Percentiles rank a stretch among this genome's conserved stretches.
phyloP scores from a whole-genome alignment of 2,113 vertebrate species.

The Solea senegalensis region DNA sequence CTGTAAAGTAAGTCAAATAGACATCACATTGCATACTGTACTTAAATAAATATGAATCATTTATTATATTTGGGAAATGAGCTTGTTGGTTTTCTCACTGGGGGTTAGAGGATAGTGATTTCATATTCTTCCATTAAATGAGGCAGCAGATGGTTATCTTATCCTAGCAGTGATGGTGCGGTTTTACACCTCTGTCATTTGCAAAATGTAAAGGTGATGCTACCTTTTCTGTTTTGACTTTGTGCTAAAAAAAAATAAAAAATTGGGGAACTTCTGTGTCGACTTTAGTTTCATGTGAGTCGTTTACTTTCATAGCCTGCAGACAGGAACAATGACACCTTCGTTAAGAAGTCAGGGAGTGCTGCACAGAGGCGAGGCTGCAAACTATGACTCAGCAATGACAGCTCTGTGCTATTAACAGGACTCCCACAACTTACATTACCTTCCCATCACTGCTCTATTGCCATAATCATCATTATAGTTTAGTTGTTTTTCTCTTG shows the following conservation, averaged over 20 bases:
- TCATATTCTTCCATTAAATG: neutral
- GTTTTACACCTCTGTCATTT: too few species aligned
- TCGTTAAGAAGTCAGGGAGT: constrained; percentile 24
- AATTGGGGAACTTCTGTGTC: neutral
- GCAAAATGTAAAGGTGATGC: too few species aligned
- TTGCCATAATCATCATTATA: neutral
- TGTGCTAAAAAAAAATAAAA: constrained; percentile 3
- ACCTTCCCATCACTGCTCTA: neutral
- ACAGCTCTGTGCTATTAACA: constrained; percentile 12
- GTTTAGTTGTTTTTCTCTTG: neutral
- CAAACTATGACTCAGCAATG: constrained; percentile 52
- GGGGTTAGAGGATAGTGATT: too few species aligned
- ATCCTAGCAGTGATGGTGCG: too few species aligned
- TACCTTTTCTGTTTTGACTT: too few species aligned
- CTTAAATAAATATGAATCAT: neutral
- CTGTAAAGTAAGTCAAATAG: neutral
- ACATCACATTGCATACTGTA: neutral
- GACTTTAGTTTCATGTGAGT: constrained; percentile 27
- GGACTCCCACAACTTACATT: neutral
- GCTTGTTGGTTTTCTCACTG: neutral
- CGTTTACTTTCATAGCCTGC: constrained; percentile 38
- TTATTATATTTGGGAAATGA: neutral
- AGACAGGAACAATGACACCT: constrained; percentile 40
- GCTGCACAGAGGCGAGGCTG: constrained; percentile 36
- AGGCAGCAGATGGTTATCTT: too few species aligned